Evolutionary conservation across 2,888 invertebrate species (phyloP).

Genomic region (Philhelius pedissequus): DNA sequence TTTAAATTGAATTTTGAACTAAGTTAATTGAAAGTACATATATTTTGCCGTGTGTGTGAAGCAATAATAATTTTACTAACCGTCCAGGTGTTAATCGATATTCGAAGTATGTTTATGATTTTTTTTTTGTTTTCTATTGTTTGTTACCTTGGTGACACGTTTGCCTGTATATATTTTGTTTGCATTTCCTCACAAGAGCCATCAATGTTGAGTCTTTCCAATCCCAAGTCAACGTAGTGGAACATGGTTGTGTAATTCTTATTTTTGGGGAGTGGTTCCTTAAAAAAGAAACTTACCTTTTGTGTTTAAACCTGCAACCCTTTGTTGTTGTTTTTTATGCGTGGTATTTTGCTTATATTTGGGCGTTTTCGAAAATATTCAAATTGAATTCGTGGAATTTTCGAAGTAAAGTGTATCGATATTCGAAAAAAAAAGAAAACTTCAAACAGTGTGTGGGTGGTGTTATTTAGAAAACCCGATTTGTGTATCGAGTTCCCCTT

Average conservation of each 20-base stretch:
- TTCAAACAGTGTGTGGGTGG: slow-evolving; percentile 17
- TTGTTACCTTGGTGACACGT: slow-evolving; percentile 61
- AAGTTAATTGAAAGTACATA: slow-evolving; percentile 13
- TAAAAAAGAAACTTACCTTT: slow-evolving; percentile 14
- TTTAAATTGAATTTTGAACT: slow-evolving; percentile 25
- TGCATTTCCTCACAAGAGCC: slow-evolving; percentile 25
- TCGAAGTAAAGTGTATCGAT: slow-evolving; percentile 21
- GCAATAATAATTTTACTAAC: neutral
- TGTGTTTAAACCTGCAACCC: slow-evolving; percentile 15
- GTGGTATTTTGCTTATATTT: slow-evolving; percentile 21
- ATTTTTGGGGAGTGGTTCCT: slow-evolving; percentile 63
- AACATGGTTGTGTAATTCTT: slow-evolving; percentile 48
- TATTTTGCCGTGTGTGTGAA: slow-evolving; percentile 18
- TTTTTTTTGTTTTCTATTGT: slow-evolving; percentile 23
- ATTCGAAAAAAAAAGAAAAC: slow-evolving; percentile 50
- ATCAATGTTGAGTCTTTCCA: slow-evolving; percentile 31
- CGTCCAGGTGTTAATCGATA: slow-evolving; percentile 65
- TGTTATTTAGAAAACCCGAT: slow-evolving; percentile 2
- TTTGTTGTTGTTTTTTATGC: slow-evolving; percentile 14
- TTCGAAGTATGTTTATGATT: slow-evolving; percentile 51
- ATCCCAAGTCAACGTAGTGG: slow-evolving; percentile 44
- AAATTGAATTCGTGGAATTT: neutral
- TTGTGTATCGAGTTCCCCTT: slow-evolving; percentile 14
- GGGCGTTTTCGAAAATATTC: slow-evolving; percentile 43
- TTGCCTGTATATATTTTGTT: slow-evolving; percentile 34